Percentiles rank a stretch among this genome's conserved stretches.
Evolutionary conservation across 2,113 vertebrate genomes (phyloP).

Genomic region (Syngnathus floridae): DNA sequence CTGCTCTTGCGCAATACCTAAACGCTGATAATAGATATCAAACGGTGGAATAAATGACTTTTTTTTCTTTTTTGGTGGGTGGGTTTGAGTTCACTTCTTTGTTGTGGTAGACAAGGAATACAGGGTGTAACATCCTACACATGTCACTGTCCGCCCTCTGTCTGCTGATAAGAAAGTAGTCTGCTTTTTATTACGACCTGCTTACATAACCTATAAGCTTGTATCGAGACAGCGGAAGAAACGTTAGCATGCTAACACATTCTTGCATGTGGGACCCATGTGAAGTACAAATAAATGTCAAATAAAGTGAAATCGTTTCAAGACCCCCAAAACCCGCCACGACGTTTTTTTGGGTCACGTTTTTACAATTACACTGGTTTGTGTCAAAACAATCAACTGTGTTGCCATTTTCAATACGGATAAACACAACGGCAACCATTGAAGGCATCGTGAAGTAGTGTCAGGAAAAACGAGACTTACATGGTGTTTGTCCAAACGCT

Average conservation of each 20-base stretch:
- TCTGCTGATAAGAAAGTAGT: slow-evolving; percentile 27
- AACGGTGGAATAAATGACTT: not conserved
- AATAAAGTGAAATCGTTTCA: slow-evolving; percentile 36
- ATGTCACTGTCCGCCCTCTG: slow-evolving; percentile 21
- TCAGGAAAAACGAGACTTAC: slow-evolving; percentile 14
- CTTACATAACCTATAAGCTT: not conserved
- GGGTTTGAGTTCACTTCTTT: slow-evolving; percentile 5
- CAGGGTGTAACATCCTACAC: slow-evolving; percentile 13
- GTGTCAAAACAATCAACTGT: not conserved
- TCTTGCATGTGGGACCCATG: slow-evolving; percentile 9
- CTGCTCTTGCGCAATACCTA: slow-evolving; percentile 8
- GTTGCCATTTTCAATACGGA: no score
- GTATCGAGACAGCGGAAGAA: not conserved
- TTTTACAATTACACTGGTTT: not conserved
- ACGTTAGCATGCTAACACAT: not conserved
- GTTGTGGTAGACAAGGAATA: slow-evolving; percentile 12
- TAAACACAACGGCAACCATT: not conserved
- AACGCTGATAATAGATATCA: not conserved
- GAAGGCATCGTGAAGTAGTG: not conserved
- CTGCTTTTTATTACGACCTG: slow-evolving; percentile 17
- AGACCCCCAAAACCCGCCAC: slow-evolving; percentile 15
- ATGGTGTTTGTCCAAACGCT: slow-evolving; percentile 23
- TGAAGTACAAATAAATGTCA: not conserved
- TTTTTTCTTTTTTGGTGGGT: not conserved
- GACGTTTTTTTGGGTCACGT: no score